Conservation (phyloP, 2,888 invertebrate genomes). For the Caenorhabditis sp. region DNA sequence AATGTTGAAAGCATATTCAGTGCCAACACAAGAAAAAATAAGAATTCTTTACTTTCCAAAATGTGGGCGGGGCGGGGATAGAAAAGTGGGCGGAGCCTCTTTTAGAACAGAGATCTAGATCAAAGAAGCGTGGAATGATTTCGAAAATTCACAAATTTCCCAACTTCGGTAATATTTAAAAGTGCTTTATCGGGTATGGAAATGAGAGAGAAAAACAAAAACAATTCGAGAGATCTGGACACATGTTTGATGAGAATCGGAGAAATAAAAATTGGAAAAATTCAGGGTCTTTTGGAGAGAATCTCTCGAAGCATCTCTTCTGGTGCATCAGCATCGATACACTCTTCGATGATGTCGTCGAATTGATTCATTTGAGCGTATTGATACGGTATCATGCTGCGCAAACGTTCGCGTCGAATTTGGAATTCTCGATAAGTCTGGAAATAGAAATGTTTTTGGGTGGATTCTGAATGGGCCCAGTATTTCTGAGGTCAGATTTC, state of each 20-base stretch:
- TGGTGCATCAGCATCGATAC: not conserved
- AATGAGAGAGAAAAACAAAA: no score
- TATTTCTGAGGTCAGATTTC: no score
- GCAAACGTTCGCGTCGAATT: constrained; percentile 11
- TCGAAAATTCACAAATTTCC: no score
- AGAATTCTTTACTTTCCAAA: no score
- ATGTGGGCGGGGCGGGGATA: no score
- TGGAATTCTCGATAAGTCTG: constrained; percentile 37
- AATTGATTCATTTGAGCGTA: not conserved
- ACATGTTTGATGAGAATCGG: no score
- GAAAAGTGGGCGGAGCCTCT: not conserved
- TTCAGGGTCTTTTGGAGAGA: not conserved
- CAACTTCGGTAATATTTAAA: no score
- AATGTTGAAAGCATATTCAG: constrained; percentile 1
- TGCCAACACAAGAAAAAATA: no score
- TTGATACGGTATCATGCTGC: constrained; percentile 5
- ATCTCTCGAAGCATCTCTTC: not conserved
- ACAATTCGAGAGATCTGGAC: not conserved
- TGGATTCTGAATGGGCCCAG: no score
- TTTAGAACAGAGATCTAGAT: not conserved
- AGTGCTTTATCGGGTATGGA: no score
- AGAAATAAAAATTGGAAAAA: not conserved
- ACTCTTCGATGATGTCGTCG: not conserved
- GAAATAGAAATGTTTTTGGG: not conserved
- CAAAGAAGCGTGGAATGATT: no score